Evolutionary conservation across 2,113 vertebrate species (phyloP), one percentile per base, ranked within the genome.

Genomic region (Chaenogobius annularis): DNA sequence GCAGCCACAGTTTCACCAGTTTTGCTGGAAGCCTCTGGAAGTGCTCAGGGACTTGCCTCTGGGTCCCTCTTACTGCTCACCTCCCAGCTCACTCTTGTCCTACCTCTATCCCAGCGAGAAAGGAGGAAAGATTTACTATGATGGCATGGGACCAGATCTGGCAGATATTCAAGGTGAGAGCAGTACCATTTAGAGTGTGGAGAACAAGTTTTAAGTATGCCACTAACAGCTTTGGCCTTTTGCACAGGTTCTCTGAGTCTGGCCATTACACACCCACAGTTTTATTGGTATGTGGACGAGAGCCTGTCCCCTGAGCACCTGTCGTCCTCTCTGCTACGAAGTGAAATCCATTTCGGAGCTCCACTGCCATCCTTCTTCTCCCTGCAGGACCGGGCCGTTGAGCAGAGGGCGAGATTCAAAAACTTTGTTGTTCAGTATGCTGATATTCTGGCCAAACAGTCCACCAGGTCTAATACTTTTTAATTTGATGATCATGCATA

Each of bases 231-330:
- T 78, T 70, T 69, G 12, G 48, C 6, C 12, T 62, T 20, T 75
- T 23, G 0, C 71, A 55, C 86, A 99, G 97, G 98, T 55, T 96
- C 97, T 52, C 87, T 99, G 69, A 94, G 96, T 69, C 88, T 99
- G 92, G 97, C 98, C 73, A 98, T 99, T 93, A 98, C 97, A 20
- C 98, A 99, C 86, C 97, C 97, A 0, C 96, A 99, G 80, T 98
- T 98, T 92, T 99, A 99, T 92, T 99, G 97, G 96, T 99, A 98
- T 0, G 97, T 98, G 88, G 97, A 99, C 0, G 98, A 98, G 87
- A 94, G 90, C 0, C 90, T 99, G 50, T 96, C 96, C 0, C 95
- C 95, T 0, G 96, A 96, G 86, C 95, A 93, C 79, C 94, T 93
- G 84, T 96, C 94, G 77, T 99, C 97, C 85, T 94, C 96, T 22